A percentile compares a stretch with the other conserved stretches of the same genome.
Conservation (phyloP, 1,140 invertebrate species). For the Megalonaias nervosa region DNA sequence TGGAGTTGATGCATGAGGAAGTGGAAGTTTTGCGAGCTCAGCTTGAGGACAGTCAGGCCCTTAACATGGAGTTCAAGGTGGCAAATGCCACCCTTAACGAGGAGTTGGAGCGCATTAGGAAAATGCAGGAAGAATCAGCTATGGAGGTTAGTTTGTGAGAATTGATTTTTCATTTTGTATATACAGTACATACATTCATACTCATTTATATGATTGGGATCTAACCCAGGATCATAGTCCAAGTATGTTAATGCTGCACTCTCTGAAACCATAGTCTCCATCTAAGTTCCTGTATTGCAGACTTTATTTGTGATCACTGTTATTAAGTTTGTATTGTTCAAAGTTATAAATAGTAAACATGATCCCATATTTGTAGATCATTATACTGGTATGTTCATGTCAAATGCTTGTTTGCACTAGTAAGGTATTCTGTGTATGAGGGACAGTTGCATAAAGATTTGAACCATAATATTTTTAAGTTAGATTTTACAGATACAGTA, state of each 20-base stretch:
- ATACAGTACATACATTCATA: background rate
- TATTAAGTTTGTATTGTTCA: no score
- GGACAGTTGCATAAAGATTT: no score
- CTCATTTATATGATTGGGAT: background rate
- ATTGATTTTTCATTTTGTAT: background rate
- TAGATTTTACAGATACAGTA: no score
- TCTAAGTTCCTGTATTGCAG: no score
- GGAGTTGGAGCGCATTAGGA: conserved; percentile 54
- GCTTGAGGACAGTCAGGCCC: conserved; percentile 49
- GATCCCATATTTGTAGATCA: no score
- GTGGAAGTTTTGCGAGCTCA: conserved; percentile 46
- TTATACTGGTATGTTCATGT: no score
- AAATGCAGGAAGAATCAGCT: conserved; percentile 55
- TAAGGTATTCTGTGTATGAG: no score
- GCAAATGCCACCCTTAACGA: conserved; percentile 56
- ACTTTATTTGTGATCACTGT: no score
- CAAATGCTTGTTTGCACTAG: no score
- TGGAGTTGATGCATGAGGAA: conserved; percentile 52
- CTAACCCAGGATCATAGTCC: background rate
- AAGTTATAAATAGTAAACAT: no score
- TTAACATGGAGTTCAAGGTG: conserved; percentile 48
- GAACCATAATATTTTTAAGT: no score
- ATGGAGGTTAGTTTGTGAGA: conserved; percentile 44
- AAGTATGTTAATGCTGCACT: background rate
- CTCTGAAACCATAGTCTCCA: no score